phyloP scores from a whole-genome alignment of 1,140 invertebrate genomes.

The Plutomurus gul region DNA sequence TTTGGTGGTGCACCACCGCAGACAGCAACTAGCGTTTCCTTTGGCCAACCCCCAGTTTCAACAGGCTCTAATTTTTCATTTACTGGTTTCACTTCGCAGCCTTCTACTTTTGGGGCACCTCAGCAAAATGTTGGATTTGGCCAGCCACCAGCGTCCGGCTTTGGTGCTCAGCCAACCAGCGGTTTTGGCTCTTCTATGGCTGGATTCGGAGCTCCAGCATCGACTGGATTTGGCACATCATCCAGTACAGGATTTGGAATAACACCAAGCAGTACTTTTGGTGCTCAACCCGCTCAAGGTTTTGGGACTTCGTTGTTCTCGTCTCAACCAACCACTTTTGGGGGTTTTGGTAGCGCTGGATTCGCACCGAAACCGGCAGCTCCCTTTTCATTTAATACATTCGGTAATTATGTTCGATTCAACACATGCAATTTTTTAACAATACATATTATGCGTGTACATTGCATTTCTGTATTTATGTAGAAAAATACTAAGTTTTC shows the following conservation, averaged over 20 bases:
- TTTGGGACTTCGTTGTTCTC: neutral
- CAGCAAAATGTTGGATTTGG: neutral
- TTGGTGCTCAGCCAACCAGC: neutral
- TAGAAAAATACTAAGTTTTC: neutral
- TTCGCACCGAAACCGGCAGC: neutral
- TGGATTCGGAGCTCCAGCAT: constrained; percentile 20
- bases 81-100: neutral
- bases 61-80: neutral
- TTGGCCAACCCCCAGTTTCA: neutral
- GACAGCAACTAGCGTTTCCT: neutral
- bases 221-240: constrained; percentile 31
- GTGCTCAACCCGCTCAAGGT: constrained; percentile 34
- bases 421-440: neutral
- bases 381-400: neutral
- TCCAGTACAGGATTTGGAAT: constrained; percentile 59
- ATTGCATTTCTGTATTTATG: neutral
- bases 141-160: neutral
- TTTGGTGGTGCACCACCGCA: neutral
- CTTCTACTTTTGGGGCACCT: neutral
- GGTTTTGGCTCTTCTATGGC: neutral
- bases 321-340: constrained; percentile 56
- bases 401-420: constrained; percentile 54
- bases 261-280: constrained; percentile 40
- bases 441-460: neutral
- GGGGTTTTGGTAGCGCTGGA: constrained; percentile 60